These are phyloP conservation scores for Cyprinodon diabolis DNA, from an alignment of 2,797 vertebrate genomes.

Conservation along the genomic window DNA sequence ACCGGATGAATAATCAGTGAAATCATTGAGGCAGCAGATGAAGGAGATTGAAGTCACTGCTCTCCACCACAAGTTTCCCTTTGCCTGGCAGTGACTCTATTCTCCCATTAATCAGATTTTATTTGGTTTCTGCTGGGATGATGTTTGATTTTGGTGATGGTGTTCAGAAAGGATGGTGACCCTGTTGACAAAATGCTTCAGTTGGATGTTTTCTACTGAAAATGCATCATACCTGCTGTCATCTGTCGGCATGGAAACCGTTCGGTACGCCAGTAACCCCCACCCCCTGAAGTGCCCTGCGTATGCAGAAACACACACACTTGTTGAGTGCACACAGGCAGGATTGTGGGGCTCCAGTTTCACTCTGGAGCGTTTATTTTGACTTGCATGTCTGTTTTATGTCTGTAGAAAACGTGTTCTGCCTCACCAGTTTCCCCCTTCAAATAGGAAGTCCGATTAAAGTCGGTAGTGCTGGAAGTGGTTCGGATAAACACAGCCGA, in stretches of 20 bases:
- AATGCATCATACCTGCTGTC: slow-evolving; percentile 39
- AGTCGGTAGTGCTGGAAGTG: slow-evolving; percentile 69
- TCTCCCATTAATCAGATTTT: neutral
- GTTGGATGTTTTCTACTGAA: slow-evolving; percentile 26
- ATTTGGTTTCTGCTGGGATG: slow-evolving; percentile 2
- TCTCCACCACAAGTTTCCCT: slow-evolving; percentile 69
- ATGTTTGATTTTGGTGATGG: slow-evolving; percentile 1
- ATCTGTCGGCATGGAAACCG: slow-evolving; percentile 48
- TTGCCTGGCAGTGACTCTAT: slow-evolving; percentile 63
- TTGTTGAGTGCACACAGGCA: slow-evolving; percentile 28
- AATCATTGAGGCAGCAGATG: slow-evolving; percentile 76
- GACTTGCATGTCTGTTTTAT: slow-evolving; percentile 74
- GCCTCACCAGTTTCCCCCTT: slow-evolving; percentile 68
- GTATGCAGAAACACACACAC: slow-evolving; percentile 23
- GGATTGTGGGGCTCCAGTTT: slow-evolving; percentile 47
- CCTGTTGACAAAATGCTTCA: slow-evolving; percentile 23
- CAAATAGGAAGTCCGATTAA: slow-evolving; percentile 74
- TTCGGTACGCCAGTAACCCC: too few relatives aligned
- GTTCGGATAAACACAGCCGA: slow-evolving; percentile 67
- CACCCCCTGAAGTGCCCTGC: slow-evolving; percentile 12
- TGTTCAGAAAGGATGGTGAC: slow-evolving; percentile 1
- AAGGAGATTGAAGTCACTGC: slow-evolving; percentile 82
- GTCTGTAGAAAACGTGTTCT: slow-evolving; percentile 72
- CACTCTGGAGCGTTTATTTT: slow-evolving; percentile 70
- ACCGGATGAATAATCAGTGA: slow-evolving; percentile 71